Evolutionary conservation across 2,888 invertebrate genomes (phyloP).

Genomic region (Rhamnusium bicolor): DNA sequence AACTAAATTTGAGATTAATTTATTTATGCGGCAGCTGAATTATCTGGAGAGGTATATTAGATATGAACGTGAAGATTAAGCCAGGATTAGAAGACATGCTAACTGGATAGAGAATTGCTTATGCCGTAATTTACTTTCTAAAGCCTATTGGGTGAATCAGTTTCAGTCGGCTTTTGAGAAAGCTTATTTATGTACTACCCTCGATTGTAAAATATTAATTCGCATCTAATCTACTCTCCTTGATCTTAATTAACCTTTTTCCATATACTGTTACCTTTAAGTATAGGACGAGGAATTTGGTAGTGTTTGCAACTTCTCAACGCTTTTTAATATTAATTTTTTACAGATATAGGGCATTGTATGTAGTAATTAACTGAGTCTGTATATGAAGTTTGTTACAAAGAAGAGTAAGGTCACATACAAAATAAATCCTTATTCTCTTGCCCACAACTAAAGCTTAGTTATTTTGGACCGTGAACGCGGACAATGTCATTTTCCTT

Average conservation of each 20-base stretch:
- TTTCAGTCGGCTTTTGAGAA: constrained; percentile 1
- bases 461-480: neutral
- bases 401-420: neutral
- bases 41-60: neutral
- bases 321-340: too few relatives aligned
- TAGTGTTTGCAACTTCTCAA: too few relatives aligned
- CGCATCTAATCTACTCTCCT: too few relatives aligned
- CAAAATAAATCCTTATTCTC: neutral
- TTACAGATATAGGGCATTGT: too few relatives aligned
- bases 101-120: constrained; percentile 16
- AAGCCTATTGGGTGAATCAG: constrained; percentile 16
- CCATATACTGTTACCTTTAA: too few relatives aligned
- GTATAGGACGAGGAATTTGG: too few relatives aligned
- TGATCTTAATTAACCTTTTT: too few relatives aligned
- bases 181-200: constrained; percentile 1
- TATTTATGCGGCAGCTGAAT: neutral
- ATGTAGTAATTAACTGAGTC: too few relatives aligned
- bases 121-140: constrained; percentile 17
- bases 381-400: too few relatives aligned
- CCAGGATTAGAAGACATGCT: constrained; percentile 10
- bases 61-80: constrained; percentile 23
- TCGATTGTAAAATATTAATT: neutral
- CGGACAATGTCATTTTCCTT: neutral
- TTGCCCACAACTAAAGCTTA: neutral
- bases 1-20: neutral